These are phyloP conservation scores for Lasioglossum lativentre DNA, from an alignment of 2,888 invertebrate species.

Conservation along the genomic window DNA sequence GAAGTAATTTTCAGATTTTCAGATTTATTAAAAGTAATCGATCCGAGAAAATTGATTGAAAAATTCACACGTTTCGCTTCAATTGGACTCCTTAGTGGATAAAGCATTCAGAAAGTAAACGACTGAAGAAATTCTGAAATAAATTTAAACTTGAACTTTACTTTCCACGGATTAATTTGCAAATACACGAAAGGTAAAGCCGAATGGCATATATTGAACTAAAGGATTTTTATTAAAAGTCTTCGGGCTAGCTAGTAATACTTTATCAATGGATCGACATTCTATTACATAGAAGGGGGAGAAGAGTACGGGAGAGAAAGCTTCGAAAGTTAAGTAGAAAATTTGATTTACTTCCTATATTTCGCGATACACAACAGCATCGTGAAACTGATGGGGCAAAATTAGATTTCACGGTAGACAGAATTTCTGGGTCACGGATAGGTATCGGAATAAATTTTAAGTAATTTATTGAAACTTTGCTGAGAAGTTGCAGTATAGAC, in stretches of 20 bases:
- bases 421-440: constrained; percentile 36
- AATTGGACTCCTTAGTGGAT: neutral
- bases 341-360: constrained; percentile 47
- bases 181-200: neutral
- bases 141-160: neutral
- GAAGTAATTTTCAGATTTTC: too few relatives aligned
- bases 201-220: neutral
- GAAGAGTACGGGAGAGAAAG: neutral
- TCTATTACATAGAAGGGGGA: constrained; percentile 19
- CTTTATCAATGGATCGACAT: neutral
- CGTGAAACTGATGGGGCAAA: constrained; percentile 23
- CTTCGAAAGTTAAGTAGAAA: constrained; percentile 23
- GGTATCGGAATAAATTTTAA: constrained; percentile 44
- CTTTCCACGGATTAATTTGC: neutral
- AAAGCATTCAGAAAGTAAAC: too few relatives aligned
- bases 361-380: constrained; percentile 22
- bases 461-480: constrained; percentile 48
- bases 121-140: too few relatives aligned
- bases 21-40: neutral
- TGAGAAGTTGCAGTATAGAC: neutral
- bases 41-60: neutral
- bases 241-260: neutral
- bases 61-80: neutral
- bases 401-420: constrained; percentile 55
- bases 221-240: neutral